These are phyloP conservation scores for Tachypleus tridentatus DNA, from an alignment of 1,140 invertebrate genomes.

Conservation along the genomic window DNA sequence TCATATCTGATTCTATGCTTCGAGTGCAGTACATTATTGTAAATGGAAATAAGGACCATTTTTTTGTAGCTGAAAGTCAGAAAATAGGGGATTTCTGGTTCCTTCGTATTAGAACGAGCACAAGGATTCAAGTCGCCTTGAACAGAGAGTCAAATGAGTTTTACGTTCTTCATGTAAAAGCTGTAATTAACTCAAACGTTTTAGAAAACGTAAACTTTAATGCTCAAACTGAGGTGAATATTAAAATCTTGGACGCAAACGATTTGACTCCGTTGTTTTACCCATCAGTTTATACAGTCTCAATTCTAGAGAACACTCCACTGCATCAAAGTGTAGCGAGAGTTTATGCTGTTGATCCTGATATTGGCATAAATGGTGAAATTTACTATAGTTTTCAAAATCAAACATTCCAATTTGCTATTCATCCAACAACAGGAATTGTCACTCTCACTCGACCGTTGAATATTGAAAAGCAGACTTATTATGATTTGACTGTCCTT, in stretches of 20 bases:
- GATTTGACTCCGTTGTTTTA: conserved; percentile 87
- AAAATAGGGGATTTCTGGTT: conserved; percentile 86
- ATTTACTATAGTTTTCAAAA: conserved; percentile 91
- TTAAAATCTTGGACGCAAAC: conserved; percentile 77
- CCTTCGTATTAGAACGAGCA: conserved; percentile 69
- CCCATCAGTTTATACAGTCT: conserved; percentile 56
- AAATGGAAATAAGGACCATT: conserved; percentile 68
- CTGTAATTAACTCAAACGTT: conserved; percentile 35
- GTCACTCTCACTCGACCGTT: conserved; percentile 70
- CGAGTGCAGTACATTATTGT: conserved; percentile 58
- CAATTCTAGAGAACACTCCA: conserved; percentile 75
- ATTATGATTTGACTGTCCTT: conserved; percentile 51
- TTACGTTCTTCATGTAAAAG: conserved; percentile 68
- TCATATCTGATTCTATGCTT: conserved; percentile 28
- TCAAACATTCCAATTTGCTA: conserved; percentile 66
- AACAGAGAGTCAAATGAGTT: conserved; percentile 79
- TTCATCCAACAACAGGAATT: conserved; percentile 82
- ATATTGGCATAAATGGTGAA: conserved; percentile 84
- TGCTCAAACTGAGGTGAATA: conserved; percentile 48
- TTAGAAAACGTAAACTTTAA: conserved; percentile 41
- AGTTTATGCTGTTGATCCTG: conserved; percentile 71
- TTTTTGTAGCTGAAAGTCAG: conserved; percentile 79
- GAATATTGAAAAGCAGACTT: conserved; percentile 35
- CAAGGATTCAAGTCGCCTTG: conserved; percentile 59
- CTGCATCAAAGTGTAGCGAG: conserved; percentile 48